A percentile compares a stretch with the other conserved stretches of the same genome.
Conservation (phyloP, 2,888 invertebrate genomes). For the Nomada flava region DNA sequence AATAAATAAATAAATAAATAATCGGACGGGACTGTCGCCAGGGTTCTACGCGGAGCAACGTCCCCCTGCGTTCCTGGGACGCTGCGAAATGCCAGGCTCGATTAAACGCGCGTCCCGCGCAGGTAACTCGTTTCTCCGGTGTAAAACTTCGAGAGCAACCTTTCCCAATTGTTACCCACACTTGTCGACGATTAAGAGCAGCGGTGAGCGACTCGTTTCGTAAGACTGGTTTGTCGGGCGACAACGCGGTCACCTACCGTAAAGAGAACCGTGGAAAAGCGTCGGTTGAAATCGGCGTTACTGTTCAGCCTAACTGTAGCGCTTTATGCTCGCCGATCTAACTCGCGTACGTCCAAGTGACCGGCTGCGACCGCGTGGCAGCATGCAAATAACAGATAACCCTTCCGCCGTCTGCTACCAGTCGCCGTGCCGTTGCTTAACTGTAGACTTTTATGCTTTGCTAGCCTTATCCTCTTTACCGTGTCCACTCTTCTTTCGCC, state of each 20-base stretch:
- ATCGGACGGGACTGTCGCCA: background rate
- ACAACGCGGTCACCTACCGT: slow-evolving; percentile 49
- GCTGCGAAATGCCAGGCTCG: too few species aligned
- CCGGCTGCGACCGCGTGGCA: slow-evolving; percentile 32
- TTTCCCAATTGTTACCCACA: too few species aligned
- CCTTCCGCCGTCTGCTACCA: slow-evolving; percentile 13
- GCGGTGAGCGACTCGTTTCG: background rate
- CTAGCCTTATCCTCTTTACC: slow-evolving; percentile 12
- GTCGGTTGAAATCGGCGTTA: slow-evolving; percentile 62
- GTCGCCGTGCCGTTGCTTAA: slow-evolving; percentile 37
- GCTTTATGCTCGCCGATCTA: slow-evolving; percentile 65
- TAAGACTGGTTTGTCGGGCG: slow-evolving; percentile 34
- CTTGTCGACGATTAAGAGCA: too few species aligned
- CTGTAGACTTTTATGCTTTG: slow-evolving; percentile 58
- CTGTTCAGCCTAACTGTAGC: slow-evolving; percentile 66
- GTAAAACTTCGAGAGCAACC: too few species aligned
- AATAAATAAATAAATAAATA: background rate
- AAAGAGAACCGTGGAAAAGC: slow-evolving; percentile 45
- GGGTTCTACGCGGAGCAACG: background rate
- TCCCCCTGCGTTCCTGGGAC: background rate
- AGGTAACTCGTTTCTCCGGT: too few species aligned
- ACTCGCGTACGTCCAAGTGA: slow-evolving; percentile 26
- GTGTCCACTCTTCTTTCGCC: background rate
- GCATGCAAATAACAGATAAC: slow-evolving; percentile 60
- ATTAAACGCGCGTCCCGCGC: too few species aligned